Evolutionary conservation across 2,113 vertebrate genomes (phyloP).

Genomic region (Acrocephalus kingi): DNA sequence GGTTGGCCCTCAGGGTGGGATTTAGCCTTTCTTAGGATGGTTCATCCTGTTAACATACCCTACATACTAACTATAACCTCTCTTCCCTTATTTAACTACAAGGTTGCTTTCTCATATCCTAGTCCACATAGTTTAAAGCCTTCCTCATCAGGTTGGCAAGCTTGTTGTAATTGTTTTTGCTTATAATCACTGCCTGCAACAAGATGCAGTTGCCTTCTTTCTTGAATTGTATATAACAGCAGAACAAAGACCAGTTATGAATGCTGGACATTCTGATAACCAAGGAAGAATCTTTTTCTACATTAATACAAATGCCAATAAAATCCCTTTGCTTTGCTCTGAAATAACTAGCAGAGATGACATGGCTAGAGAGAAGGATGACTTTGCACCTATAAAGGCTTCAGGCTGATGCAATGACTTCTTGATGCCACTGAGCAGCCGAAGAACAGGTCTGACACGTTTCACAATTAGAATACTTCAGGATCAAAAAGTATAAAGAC

Average conservation of each 20-base stretch:
- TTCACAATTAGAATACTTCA: constrained; percentile 33
- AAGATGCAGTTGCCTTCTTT: not conserved
- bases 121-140: not conserved
- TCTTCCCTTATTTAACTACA: not conserved
- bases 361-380: not conserved
- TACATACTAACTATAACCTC: not conserved
- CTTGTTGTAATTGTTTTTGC: not conserved
- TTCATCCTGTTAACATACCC: not conserved
- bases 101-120: not conserved
- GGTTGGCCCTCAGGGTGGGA: not conserved
- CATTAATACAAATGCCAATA: not conserved
- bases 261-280: not conserved
- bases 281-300: not conserved
- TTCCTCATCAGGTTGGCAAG: not conserved
- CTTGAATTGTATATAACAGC: not conserved
- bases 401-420: constrained; percentile 34
- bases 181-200: not conserved
- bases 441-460: constrained; percentile 36
- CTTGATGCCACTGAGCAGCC: not conserved
- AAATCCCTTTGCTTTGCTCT: not conserved
- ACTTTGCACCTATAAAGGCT: not conserved
- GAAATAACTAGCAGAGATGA: not conserved
- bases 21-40: not conserved
- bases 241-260: not conserved
- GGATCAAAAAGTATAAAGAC: constrained; percentile 26